Base-by-base conservation (phyloP, 2,888 invertebrate species). In the Callinectes sapidus region DNA sequence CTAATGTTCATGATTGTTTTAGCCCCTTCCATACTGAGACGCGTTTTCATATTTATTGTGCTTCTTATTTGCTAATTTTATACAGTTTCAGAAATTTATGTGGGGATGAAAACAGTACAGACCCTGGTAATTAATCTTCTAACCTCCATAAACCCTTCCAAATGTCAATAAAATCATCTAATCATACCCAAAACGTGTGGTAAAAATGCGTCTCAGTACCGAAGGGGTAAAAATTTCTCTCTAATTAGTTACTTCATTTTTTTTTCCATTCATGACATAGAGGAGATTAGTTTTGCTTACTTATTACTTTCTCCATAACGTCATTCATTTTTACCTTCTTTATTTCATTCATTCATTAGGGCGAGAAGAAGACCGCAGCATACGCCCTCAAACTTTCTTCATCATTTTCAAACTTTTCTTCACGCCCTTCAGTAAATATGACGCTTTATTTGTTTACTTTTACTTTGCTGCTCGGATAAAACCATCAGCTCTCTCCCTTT, bases 361-460 rank as follows among this genome's bases (percentile, higher is more conserved):
- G 61, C 23, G 61, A 61, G 23, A 61, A 13, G 18, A 61, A 61
- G 61, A 23, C 61, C 61, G 23, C 61, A 61, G 61, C 61, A 61
- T 18, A 61, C 23, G 18, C 61, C 61, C 23, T 61, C 18, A 61
- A 61, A 61, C 28, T 71, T 71, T 71, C 28, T 71, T 71, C 28
- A 71, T n/a, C 28, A 71, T 71, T 71, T 71, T 71, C n/a, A 71
- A 28, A 61, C 61, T 71, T 71, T 71, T 71, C 71, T 28, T 71
- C 71, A n/a, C 71, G n/a, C 71, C 71, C 71, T 48, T 71, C 71
- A 71, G 71, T 28, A 28, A 71, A 71, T 28, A 71, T 71, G 71
- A 28, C 71, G 71, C 71, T 71, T 71, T 71, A 71, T 71, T n/a
- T 71, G 71, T 71, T 71, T 71, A 71, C 71, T 71, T 71, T 71